These are phyloP conservation scores for Pheosia tremula DNA, from an alignment of 2,888 invertebrate species.

Conservation along the genomic window DNA sequence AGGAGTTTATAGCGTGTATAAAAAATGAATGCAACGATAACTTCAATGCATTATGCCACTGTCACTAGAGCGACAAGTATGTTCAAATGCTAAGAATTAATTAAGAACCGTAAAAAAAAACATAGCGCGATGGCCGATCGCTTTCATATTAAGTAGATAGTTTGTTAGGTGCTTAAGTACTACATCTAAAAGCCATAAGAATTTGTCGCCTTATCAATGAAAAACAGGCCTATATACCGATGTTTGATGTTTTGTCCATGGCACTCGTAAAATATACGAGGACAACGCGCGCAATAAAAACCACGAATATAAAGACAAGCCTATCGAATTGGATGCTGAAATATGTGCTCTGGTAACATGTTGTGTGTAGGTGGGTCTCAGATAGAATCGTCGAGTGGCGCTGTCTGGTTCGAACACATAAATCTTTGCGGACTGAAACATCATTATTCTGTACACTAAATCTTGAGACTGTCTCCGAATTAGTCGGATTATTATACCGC, in stretches of 20 bases:
- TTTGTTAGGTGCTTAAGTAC: too few relatives aligned
- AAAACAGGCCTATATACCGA: neutral
- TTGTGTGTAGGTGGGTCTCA: conserved; percentile 24
- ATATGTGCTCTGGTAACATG: conserved; percentile 22
- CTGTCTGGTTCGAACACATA: conserved; percentile 54
- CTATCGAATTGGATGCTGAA: conserved; percentile 26
- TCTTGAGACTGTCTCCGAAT: conserved; percentile 49
- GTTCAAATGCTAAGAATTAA: too few relatives aligned
- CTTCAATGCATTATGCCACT: too few relatives aligned
- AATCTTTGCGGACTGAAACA: conserved; percentile 57
- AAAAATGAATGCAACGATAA: too few relatives aligned
- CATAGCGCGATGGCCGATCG: too few relatives aligned
- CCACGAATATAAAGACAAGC: conserved; percentile 32
- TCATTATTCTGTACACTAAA: conserved; percentile 55
- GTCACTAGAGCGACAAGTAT: too few relatives aligned
- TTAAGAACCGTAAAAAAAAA: too few relatives aligned
- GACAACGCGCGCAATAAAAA: conserved; percentile 28
- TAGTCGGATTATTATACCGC: conserved; percentile 23
- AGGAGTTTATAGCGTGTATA: too few relatives aligned
- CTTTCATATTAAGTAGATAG: too few relatives aligned
- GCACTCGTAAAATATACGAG: conserved; percentile 7
- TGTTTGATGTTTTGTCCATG: conserved; percentile 17
- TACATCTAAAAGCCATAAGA: neutral
- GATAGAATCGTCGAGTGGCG: conserved; percentile 39
- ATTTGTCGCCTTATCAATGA: neutral